These are phyloP conservation scores for Myrmecobius fasciatus DNA, from an alignment of 2,113 vertebrate species.

Conservation along the genomic window DNA sequence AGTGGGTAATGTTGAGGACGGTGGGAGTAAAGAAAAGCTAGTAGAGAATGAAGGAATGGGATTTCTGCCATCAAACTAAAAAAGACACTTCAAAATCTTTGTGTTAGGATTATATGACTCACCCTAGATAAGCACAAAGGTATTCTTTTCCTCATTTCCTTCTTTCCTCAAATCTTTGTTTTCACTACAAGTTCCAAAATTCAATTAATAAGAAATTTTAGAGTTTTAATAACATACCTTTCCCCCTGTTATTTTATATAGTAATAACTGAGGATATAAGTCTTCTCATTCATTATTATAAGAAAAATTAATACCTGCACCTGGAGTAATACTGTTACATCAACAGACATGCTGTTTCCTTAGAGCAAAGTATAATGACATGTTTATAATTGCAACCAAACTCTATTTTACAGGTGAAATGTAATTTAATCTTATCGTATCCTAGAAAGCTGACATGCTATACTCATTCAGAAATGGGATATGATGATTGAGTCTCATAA, in stretches of 20 bases:
- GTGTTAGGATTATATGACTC: not conserved
- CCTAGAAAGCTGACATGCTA: conserved; percentile 66
- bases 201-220: conserved; percentile 20
- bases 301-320: not conserved
- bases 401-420: conserved; percentile 74
- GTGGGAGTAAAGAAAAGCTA: not conserved
- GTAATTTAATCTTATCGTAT: conserved; percentile 74
- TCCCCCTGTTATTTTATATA: conserved; percentile 31
- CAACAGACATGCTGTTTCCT: conserved; percentile 60
- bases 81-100: no score
- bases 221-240: conserved; percentile 40
- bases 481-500: conserved; percentile 64
- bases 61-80: not conserved
- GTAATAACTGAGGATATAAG: conserved; percentile 32
- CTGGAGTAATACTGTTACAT: conserved; percentile 34
- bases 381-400: conserved; percentile 75
- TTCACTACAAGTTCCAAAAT: not conserved
- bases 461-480: conserved; percentile 69
- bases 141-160: not conserved
- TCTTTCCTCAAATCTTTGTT: not conserved
- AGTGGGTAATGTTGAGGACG: not conserved
- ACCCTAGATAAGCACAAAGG: not conserved
- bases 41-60: not conserved
- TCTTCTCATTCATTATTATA: not conserved
- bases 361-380: conserved; percentile 64